Evolutionary conservation across 2,888 invertebrate genomes (phyloP).

Genomic region (Tenodera sinensis): DNA sequence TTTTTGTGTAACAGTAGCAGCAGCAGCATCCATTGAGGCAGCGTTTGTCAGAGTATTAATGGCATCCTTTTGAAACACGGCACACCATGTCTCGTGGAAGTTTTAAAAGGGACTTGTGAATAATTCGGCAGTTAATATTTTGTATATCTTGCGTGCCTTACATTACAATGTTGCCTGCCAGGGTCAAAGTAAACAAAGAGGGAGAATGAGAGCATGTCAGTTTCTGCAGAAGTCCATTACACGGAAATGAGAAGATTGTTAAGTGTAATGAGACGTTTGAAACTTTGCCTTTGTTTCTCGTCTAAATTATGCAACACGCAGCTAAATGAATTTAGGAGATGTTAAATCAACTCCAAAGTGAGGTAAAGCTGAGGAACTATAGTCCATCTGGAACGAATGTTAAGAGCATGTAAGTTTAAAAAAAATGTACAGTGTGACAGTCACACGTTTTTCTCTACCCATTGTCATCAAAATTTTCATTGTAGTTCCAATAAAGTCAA

Average conservation of each 20-base stretch:
- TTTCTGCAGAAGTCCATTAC: background rate
- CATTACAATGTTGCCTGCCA: background rate
- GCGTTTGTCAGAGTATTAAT: background rate
- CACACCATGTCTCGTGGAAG: background rate
- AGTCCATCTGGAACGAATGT: no score
- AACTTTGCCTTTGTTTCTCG: background rate
- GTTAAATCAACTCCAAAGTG: no score
- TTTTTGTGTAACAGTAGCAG: background rate
- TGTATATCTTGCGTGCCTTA: background rate
- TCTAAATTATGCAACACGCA: background rate
- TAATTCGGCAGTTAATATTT: background rate
- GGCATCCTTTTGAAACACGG: background rate
- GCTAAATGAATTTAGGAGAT: no score
- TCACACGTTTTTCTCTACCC: no score
- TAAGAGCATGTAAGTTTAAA: no score
- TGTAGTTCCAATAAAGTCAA: no score
- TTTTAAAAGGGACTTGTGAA: background rate
- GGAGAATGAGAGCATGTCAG: background rate
- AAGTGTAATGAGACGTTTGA: background rate
- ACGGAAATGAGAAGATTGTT: background rate
- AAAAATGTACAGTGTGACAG: no score
- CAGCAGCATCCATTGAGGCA: background rate
- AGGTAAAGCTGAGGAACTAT: no score
- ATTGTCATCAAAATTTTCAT: no score
- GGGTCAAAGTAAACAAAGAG: background rate